Conservation (phyloP, 2,888 invertebrate species). For the Eupithecia vulgata region DNA sequence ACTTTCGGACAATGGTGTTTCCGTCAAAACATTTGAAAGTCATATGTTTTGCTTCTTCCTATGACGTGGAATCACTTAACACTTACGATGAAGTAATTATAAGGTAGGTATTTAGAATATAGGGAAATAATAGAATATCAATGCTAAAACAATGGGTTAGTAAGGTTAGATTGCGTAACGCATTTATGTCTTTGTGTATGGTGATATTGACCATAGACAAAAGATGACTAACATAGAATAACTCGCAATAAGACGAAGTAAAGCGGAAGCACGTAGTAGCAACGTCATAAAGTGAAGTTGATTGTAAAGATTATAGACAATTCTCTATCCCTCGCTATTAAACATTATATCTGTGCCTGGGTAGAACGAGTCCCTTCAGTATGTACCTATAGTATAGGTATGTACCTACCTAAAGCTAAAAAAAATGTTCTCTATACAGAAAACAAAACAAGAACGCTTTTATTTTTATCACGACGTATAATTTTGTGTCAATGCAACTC, state of each 20-base stretch:
- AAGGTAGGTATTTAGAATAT: not conserved
- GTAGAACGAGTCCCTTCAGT: not conserved
- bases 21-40: not conserved
- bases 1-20: not conserved
- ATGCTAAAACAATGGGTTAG: constrained; percentile 8
- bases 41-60: not conserved
- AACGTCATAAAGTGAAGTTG: not conserved
- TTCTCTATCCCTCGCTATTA: not conserved
- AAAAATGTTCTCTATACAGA: not conserved
- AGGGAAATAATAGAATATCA: constrained; percentile 9
- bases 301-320: not conserved
- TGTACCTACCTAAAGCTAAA: not conserved
- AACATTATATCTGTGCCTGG: too few relatives aligned
- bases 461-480: not conserved
- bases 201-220: constrained; percentile 20
- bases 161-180: constrained; percentile 10
- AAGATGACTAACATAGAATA: constrained; percentile 17
- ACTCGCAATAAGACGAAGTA: not conserved
- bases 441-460: not conserved
- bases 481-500: not conserved
- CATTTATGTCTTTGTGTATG: constrained; percentile 12
- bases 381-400: too few relatives aligned
- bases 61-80: not conserved
- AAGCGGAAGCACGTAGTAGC: constrained; percentile 10
- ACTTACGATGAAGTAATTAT: constrained; percentile 3